Evolutionary conservation across 1,140 invertebrate species (phyloP).

Genomic region (Orussus abietinus): DNA sequence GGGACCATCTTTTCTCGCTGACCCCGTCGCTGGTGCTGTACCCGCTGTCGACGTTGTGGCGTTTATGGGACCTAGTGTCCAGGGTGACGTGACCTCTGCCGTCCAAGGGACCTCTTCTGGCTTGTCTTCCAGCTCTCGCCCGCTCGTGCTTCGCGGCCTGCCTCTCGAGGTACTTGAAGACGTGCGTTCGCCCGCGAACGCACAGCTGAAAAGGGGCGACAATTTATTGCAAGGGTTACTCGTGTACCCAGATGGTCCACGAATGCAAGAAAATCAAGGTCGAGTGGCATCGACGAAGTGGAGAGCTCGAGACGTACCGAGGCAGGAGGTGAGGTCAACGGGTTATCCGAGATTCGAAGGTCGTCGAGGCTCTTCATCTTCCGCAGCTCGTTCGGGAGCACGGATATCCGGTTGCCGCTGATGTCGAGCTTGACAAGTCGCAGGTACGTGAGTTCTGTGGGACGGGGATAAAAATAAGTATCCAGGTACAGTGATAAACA

Average conservation of each 20-base stretch:
- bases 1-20: conserved; percentile 85
- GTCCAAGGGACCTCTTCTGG: conserved; percentile 43
- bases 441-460: conserved; percentile 80
- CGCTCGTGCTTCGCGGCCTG: conserved; percentile 71
- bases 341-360: conserved; percentile 80
- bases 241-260: too few species aligned
- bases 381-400: conserved; percentile 79
- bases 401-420: conserved; percentile 82
- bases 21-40: conserved; percentile 75
- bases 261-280: too few species aligned
- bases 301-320: conserved; percentile 71
- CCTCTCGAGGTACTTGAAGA: conserved; percentile 90
- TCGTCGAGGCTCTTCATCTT: conserved; percentile 79
- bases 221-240: too few species aligned
- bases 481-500: not conserved
- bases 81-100: conserved; percentile 56
- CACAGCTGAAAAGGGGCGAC: conserved; percentile 78
- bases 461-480: conserved; percentile 23
- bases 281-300: not conserved
- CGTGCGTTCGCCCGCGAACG: conserved; percentile 85
- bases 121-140: conserved; percentile 43
- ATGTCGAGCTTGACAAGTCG: conserved; percentile 81
- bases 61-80: conserved; percentile 49
- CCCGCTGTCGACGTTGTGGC: conserved; percentile 82
- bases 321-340: conserved; percentile 83